Base-by-base conservation (phyloP, 2,113 vertebrate species). In the Aviceda subcristata region DNA sequence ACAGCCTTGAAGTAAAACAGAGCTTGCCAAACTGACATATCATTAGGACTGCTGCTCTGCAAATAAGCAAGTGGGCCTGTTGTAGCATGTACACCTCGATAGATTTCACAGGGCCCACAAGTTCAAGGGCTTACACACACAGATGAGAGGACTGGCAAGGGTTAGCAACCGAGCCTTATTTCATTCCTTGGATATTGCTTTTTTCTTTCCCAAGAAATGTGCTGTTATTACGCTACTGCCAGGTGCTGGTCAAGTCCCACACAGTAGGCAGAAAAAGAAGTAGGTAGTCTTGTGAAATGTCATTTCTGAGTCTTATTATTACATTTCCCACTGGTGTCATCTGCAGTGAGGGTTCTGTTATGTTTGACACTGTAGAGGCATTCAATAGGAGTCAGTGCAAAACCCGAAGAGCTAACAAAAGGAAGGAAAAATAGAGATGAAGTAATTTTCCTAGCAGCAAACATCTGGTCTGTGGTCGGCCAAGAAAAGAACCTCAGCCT, bases 381-480 rank as follows among this genome's bases (percentile, higher is more conserved):
- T 96, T 96, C 80, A 96, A 82, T 29, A 68, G 79, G 56, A 95
- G 43, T 64, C 69, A 82, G 43, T 24, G 73, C 51, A 95, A 94
- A 96, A 91, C 80, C 69, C n/a, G 1, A 85, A 91, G 66, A 94
- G 53, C 94, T 95, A 95, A 96, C 93, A 96, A 95, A 96, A 95
- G 66, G 51, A 95, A 95, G 73, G 43, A 75, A 97, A 97, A 96
- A 94, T 41, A 94, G 84, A 82, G 74, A 94, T 67, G 7, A 95
- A 95, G 77, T 96, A 78, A 94, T 96, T 87, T 96, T 92, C 90
- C 73, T 95, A 82, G 87, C 48, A 95, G 84, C 80, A 96, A 95
- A 94, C 84, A 94, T 96, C 87, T 96, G 95, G 62, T 96, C 89
- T 96, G 91, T 91, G 93, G 90, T 91, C 69, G 95, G 94, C 51